Conservation (phyloP, 2,797 vertebrate genomes). For the Prunella strophiata region DNA sequence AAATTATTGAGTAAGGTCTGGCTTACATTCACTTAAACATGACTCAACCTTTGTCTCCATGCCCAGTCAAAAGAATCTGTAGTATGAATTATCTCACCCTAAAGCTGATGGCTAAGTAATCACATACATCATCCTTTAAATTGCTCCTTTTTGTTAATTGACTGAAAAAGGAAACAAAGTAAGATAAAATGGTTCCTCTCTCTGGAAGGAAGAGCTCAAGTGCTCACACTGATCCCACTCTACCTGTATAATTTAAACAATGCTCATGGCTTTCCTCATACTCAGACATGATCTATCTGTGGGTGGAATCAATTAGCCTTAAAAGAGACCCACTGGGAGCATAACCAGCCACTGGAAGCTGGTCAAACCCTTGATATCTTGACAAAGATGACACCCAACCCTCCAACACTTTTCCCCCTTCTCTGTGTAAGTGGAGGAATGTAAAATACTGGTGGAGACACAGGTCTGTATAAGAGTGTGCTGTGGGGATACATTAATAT, state of each 20-base stretch:
- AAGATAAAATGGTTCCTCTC: conserved; percentile 26
- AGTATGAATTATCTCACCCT: conserved; percentile 10
- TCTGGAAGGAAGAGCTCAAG: not conserved
- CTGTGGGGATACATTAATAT: not conserved
- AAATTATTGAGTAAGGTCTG: not conserved
- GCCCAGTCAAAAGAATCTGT: not conserved
- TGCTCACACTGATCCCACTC: not conserved
- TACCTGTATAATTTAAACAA: not conserved
- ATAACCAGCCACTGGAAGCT: not conserved
- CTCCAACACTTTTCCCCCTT: not conserved
- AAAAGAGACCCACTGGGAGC: not conserved
- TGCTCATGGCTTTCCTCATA: not conserved
- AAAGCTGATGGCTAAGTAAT: conserved; percentile 35
- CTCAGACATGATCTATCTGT: not conserved
- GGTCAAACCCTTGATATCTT: not conserved
- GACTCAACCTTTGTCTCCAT: conserved; percentile 45
- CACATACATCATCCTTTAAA: conserved; percentile 17
- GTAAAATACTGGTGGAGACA: not conserved
- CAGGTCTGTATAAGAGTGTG: not conserved
- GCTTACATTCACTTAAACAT: not conserved
- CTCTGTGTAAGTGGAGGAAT: not conserved
- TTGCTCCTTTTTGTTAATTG: conserved; percentile 37
- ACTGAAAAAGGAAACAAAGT: conserved; percentile 30
- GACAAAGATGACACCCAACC: not conserved
- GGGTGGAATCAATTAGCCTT: not conserved